phyloP scores from a whole-genome alignment of 2,113 vertebrate species.

The Ptilonorhynchus violaceus region DNA sequence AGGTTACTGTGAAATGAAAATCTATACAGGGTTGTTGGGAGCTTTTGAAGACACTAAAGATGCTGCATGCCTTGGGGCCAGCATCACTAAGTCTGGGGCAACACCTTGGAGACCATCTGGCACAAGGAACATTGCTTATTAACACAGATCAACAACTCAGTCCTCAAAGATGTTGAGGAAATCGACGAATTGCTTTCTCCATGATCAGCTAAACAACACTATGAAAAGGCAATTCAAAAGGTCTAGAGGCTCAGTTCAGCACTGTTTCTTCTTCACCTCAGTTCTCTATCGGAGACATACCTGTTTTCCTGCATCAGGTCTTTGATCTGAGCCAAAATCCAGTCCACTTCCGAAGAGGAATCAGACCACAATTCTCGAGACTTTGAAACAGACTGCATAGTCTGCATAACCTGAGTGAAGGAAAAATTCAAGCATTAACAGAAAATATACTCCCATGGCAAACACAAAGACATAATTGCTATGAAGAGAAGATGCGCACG shows the following conservation, averaged over 20 bases:
- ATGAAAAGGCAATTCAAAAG: background rate
- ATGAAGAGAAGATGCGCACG: background rate
- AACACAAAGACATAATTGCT: background rate
- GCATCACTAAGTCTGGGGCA: background rate
- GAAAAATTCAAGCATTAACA: background rate
- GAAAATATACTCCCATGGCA: background rate
- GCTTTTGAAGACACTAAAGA: background rate
- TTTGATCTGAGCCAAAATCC: constrained; percentile 87
- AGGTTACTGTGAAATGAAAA: background rate
- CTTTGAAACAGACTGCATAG: constrained; percentile 45
- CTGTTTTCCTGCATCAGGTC: constrained; percentile 81
- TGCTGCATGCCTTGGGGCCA: background rate
- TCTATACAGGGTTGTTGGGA: background rate
- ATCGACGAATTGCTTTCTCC: background rate
- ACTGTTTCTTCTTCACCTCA: background rate
- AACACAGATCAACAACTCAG: background rate
- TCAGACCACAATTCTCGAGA: constrained; percentile 65
- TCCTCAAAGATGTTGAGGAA: background rate
- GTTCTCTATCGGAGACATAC: constrained; percentile 31
- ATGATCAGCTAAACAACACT: background rate
- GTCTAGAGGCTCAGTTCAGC: background rate
- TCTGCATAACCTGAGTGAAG: constrained; percentile 67
- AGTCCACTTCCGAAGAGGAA: constrained; percentile 81
- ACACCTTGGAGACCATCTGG: background rate
- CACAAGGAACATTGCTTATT: background rate